Conservation (phyloP, 2,888 invertebrate genomes). For the Himalopsyche anomala region DNA sequence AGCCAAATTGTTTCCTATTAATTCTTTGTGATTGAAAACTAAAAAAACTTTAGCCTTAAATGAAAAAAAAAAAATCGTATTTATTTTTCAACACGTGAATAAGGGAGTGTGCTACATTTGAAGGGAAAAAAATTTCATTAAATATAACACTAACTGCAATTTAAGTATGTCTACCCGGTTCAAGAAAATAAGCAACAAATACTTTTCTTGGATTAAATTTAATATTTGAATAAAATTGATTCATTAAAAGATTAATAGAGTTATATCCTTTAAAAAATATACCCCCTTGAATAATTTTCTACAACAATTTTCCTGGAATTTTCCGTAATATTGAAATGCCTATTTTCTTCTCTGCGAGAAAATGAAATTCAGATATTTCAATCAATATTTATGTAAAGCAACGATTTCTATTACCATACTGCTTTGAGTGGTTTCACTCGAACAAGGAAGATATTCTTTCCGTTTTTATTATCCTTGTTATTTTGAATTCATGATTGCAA, state of each 20-base stretch:
- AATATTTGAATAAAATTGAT: too few species aligned
- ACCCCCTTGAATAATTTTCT: not conserved
- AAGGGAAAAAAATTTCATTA: too few species aligned
- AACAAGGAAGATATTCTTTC: not conserved
- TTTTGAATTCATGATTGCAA: constrained; percentile 24
- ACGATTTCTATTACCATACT: constrained; percentile 31
- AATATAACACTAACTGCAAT: too few species aligned
- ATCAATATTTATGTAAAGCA: constrained; percentile 41
- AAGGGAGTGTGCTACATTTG: too few species aligned
- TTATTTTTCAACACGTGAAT: too few species aligned
- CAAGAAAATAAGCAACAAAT: too few species aligned
- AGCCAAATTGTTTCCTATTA: too few species aligned
- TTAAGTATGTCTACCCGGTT: too few species aligned
- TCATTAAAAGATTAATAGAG: not conserved
- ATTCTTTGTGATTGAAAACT: too few species aligned
- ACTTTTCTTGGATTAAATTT: too few species aligned
- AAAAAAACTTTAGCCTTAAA: too few species aligned
- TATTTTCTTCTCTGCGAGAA: not conserved
- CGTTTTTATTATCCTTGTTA: constrained; percentile 3
- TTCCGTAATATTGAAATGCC: not conserved
- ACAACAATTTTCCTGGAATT: not conserved
- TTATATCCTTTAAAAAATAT: not conserved
- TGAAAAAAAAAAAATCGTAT: too few species aligned
- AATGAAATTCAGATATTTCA: constrained; percentile 42
- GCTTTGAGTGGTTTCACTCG: constrained; percentile 33